A percentile compares a stretch with the other conserved stretches of the same genome.
Conservation (phyloP, 2,888 invertebrate genomes). For the Lasioglossum vierecki region DNA sequence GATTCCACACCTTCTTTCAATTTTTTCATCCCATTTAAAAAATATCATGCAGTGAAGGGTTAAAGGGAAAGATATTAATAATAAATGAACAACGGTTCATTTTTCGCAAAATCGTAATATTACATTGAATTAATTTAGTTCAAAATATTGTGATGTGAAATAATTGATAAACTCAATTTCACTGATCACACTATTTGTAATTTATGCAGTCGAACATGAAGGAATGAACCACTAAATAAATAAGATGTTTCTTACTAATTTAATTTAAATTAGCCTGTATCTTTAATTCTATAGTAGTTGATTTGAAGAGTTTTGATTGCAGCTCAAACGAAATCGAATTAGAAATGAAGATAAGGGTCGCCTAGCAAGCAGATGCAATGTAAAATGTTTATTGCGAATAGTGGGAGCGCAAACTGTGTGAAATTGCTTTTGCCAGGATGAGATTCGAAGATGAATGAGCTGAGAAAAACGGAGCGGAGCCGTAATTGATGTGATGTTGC, state of each 20-base stretch:
- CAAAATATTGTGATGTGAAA: too few relatives aligned
- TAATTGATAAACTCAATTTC: too few relatives aligned
- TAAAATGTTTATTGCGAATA: neutral
- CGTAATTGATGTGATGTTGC: slow-evolving; percentile 70
- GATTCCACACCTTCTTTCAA: too few relatives aligned
- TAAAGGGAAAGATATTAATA: too few relatives aligned
- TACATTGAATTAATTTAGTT: too few relatives aligned
- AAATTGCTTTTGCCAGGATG: slow-evolving; percentile 15
- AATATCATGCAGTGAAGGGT: too few relatives aligned
- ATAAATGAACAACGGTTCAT: too few relatives aligned
- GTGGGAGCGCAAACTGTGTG: neutral
- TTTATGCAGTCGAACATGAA: neutral
- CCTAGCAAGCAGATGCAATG: neutral
- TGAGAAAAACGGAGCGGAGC: slow-evolving; percentile 32
- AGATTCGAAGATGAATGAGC: slow-evolving; percentile 28
- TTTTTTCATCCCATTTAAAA: too few relatives aligned
- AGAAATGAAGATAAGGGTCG: neutral
- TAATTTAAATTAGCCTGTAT: neutral
- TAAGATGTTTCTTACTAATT: neutral
- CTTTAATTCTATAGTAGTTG: neutral
- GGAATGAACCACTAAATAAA: neutral
- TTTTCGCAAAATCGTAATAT: too few relatives aligned
- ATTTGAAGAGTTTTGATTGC: neutral
- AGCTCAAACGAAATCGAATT: neutral
- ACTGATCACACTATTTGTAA: too few relatives aligned